Percentiles rank a stretch among this genome's conserved stretches.
Evolutionary conservation across 2,888 invertebrate genomes (phyloP).

Genomic region (Agrotis segetum): DNA sequence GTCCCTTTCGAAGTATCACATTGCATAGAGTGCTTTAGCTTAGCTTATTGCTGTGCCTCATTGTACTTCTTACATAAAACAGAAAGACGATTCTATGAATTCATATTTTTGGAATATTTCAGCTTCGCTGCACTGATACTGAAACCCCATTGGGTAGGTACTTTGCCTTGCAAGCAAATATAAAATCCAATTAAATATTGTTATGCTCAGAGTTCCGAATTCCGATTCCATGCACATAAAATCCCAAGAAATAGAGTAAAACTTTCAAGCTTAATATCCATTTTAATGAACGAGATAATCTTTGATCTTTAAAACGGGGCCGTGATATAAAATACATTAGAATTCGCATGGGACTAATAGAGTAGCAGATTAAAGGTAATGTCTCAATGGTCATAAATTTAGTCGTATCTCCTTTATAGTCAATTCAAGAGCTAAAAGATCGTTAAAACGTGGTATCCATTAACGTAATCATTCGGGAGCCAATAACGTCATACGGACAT

Average conservation of each 20-base stretch:
- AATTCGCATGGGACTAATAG: slow-evolving; percentile 78
- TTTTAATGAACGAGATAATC: slow-evolving; percentile 51
- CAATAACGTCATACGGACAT: slow-evolving; percentile 85
- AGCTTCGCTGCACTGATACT: background rate
- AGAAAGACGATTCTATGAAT: slow-evolving; percentile 4
- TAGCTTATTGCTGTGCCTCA: background rate
- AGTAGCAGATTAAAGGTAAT: slow-evolving; percentile 72
- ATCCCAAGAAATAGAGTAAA: slow-evolving; percentile 34
- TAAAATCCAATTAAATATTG: slow-evolving; percentile 30
- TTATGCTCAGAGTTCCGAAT: slow-evolving; percentile 34
- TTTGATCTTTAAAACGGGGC: slow-evolving; percentile 53
- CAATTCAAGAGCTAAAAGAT: slow-evolving; percentile 85
- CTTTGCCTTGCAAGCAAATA: slow-evolving; percentile 11
- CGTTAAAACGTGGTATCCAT: slow-evolving; percentile 86
- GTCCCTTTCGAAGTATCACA: slow-evolving; percentile 6
- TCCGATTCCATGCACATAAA: slow-evolving; percentile 7
- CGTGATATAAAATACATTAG: slow-evolving; percentile 58
- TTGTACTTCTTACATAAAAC: background rate
- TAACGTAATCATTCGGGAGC: slow-evolving; percentile 87
- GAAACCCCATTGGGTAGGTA: slow-evolving; percentile 22
- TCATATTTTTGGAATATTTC: background rate
- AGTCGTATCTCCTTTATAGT: slow-evolving; percentile 87
- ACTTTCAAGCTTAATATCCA: slow-evolving; percentile 28
- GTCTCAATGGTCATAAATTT: slow-evolving; percentile 85
- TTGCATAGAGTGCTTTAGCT: background rate